Conservation (phyloP, 2,888 invertebrate species). For the Ptilodon capucinus region DNA sequence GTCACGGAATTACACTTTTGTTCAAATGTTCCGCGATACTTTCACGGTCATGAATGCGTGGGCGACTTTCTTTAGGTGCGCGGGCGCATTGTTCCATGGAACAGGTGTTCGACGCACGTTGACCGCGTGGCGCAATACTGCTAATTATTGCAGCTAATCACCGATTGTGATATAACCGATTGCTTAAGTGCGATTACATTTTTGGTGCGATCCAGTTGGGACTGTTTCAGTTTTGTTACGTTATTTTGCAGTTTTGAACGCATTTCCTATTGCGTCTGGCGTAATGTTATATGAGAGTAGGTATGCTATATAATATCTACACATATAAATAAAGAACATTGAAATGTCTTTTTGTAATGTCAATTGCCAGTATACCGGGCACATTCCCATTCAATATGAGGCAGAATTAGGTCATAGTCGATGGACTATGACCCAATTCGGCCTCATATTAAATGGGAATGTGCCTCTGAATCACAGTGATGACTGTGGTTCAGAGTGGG, state of each 20-base stretch:
- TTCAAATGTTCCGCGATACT: slow-evolving; percentile 55
- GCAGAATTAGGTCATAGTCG: too few species aligned
- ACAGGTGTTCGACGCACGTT: slow-evolving; percentile 28
- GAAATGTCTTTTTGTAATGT: too few species aligned
- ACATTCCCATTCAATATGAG: too few species aligned
- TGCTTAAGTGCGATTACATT: slow-evolving; percentile 21
- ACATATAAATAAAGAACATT: too few species aligned
- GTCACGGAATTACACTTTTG: slow-evolving; percentile 59
- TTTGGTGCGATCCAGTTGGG: slow-evolving; percentile 5
- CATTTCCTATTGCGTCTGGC: too few species aligned
- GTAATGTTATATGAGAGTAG: too few species aligned
- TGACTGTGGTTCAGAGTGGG: too few species aligned
- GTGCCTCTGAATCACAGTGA: too few species aligned
- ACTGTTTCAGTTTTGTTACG: not conserved
- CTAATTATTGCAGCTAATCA: slow-evolving; percentile 36
- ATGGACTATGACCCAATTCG: too few species aligned
- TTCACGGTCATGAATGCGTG: slow-evolving; percentile 68
- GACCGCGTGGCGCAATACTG: slow-evolving; percentile 42
- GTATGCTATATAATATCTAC: too few species aligned
- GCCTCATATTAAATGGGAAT: too few species aligned
- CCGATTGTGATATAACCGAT: slow-evolving; percentile 20
- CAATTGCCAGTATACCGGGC: too few species aligned
- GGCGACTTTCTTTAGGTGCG: slow-evolving; percentile 63
- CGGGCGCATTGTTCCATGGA: slow-evolving; percentile 24
- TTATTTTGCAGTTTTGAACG: not conserved